Evolutionary conservation across 2,888 invertebrate genomes (phyloP).

Genomic region (Oxytorus armatus): DNA sequence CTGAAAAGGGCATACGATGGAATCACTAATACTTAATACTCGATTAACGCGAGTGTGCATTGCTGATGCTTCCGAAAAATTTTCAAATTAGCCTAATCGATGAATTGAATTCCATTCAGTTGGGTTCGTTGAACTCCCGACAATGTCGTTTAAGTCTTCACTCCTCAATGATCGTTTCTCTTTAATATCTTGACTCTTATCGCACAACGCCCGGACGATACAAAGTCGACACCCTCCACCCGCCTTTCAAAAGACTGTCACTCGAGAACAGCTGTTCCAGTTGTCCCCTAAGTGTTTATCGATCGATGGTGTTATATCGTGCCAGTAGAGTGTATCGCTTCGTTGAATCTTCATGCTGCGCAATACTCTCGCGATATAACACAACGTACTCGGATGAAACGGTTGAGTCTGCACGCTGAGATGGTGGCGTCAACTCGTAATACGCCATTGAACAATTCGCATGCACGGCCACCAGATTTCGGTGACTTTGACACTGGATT

Average conservation of each 20-base stretch:
- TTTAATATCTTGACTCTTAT: background rate
- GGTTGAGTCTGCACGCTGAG: background rate
- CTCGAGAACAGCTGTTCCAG: constrained; percentile 47
- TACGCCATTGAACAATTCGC: background rate
- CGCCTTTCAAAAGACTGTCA: constrained; percentile 4
- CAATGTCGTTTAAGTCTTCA: background rate
- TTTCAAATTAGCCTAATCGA: background rate
- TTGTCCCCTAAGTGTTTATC: constrained; percentile 39
- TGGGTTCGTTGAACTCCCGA: background rate
- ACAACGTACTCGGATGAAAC: background rate
- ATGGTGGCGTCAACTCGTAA: constrained; percentile 15
- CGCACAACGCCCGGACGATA: background rate
- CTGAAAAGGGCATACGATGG: too few species aligned
- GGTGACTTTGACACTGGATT: too few species aligned
- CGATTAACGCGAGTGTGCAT: background rate
- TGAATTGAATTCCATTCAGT: background rate
- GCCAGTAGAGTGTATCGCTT: constrained; percentile 9
- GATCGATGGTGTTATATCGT: constrained; percentile 27
- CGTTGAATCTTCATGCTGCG: constrained; percentile 50
- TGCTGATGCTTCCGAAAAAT: background rate
- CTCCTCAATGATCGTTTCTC: background rate
- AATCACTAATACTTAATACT: too few species aligned
- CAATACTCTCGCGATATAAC: constrained; percentile 23
- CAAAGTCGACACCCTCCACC: constrained; percentile 23
- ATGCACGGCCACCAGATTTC: too few species aligned